Conservation (phyloP, 2,888 invertebrate genomes). For the Chrysotoxum bicinctum region DNA sequence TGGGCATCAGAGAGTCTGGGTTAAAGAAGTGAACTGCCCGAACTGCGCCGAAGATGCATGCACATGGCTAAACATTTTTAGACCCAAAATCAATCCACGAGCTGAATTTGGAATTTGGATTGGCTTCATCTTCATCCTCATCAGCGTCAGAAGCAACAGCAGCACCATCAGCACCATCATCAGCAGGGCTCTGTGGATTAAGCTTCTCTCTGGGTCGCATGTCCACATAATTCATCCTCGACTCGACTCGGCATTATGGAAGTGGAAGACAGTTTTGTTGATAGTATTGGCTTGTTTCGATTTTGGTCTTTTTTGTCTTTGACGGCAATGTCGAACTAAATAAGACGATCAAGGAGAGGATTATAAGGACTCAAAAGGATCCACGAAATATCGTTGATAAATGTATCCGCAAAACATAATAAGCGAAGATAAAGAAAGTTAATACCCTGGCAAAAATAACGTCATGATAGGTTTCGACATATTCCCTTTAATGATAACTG, state of each 20-base stretch:
- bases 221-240: conserved; percentile 49
- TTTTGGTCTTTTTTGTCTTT: conserved; percentile 29
- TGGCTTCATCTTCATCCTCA: conserved; percentile 59
- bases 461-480: conserved; percentile 70
- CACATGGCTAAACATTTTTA: conserved; percentile 70
- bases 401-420: conserved; percentile 64
- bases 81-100: conserved; percentile 69
- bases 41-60: conserved; percentile 68
- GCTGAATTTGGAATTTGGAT: conserved; percentile 71
- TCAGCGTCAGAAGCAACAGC: neutral
- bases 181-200: conserved; percentile 51
- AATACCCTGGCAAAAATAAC: conserved; percentile 61
- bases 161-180: neutral
- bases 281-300: conserved; percentile 53
- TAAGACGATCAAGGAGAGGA: conserved; percentile 68
- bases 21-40: conserved; percentile 32
- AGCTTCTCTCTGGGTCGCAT: conserved; percentile 51
- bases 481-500: conserved; percentile 71
- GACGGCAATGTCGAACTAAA: conserved; percentile 64
- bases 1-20: conserved; percentile 34
- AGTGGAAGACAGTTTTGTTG: conserved; percentile 70
- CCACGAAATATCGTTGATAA: conserved; percentile 53
- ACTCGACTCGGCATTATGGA: neutral
- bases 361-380: conserved; percentile 66
- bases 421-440: conserved; percentile 71